phyloP scores from a whole-genome alignment of 1,140 invertebrate genomes.

The Cotesia typhae region DNA sequence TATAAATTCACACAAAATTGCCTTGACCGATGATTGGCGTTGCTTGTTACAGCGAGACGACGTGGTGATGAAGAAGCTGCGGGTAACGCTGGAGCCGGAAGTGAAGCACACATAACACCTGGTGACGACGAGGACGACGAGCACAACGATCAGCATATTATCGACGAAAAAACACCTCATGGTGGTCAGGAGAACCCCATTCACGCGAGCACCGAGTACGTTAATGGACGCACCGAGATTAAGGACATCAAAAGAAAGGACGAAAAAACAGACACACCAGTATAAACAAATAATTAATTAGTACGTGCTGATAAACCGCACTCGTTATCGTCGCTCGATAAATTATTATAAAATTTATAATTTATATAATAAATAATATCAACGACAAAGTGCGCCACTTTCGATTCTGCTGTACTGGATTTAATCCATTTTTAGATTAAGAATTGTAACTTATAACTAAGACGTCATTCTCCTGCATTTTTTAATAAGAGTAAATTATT shows the following conservation, averaged over 20 bases:
- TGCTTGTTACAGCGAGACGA: conserved; percentile 67
- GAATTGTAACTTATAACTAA: not conserved
- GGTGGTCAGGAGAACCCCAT: conserved; percentile 64
- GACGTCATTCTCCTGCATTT: not conserved
- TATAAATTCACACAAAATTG: conserved; percentile 40
- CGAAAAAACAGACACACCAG: conserved; percentile 63
- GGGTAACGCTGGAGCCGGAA: conserved; percentile 61
- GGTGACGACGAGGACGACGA: conserved; percentile 62
- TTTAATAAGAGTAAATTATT: not conserved
- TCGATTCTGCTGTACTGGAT: not conserved
- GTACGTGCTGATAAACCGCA: conserved; percentile 26
- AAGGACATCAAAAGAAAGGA: conserved; percentile 59
- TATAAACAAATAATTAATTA: conserved; percentile 47
- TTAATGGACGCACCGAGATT: conserved; percentile 60
- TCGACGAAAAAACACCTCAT: conserved; percentile 61
- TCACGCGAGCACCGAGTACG: conserved; percentile 63
- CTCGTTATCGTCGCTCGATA: conserved; percentile 13
- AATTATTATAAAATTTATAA: not conserved
- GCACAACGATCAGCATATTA: conserved; percentile 61
- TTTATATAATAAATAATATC: not conserved
- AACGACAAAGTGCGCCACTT: conserved; percentile 1
- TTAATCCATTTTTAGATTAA: not conserved
- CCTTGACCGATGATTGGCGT: conserved; percentile 67
- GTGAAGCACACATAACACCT: conserved; percentile 64
- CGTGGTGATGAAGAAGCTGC: conserved; percentile 64